Base-by-base conservation (phyloP, 2,888 invertebrate species). In the Scaptomyza reducta region DNA sequence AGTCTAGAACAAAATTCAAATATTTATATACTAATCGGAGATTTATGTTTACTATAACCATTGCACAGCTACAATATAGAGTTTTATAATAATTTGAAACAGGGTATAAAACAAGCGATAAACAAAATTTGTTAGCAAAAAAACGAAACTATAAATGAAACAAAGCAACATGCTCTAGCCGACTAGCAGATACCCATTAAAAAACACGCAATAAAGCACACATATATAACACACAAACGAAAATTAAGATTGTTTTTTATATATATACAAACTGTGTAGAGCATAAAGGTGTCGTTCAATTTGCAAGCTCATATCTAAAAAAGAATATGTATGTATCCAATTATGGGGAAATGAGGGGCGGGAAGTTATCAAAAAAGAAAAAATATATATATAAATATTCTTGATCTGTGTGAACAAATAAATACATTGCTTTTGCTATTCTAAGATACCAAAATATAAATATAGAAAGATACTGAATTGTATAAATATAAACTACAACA, bases 251-350 rank as follows among this genome's bases (percentile, higher is more conserved):
- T 49, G n/a, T 33, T 11, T 46, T 29, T 11, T 6, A 46, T 10
- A 31, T 31, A 14, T 38, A 49, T 49, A 49, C 49, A 3, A 49
- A 33, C 33, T 49, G 33, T 49, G 33, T 11, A 22, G 18, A 49
- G n/a, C 18, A 7, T 22, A 33, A 49, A 33, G 49, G 22, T 33
- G 49, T 33, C 49, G 33, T 33, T 49, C 49, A 33, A 33, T 10
- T 33, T 22, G 49, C 49, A 49, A 33, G 49, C 18, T 33, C 18
- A 49, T 3, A 47, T 49, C 47, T 49, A 49, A 10, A 49, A 49
- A n/a, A 47, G 10, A 33, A 18, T n/a, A 49, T 33, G 18, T 11
- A 10, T 33, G 33, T 49, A 33, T 18, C 33, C 22, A 49, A 49
- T 33, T 33, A 18, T 10, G 10, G 18, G 33, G 47, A 18, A 33